Evolutionary conservation across 2,113 vertebrate genomes (phyloP), one percentile per base, ranked within the genome.

Genomic region (Pampusana beccarii): DNA sequence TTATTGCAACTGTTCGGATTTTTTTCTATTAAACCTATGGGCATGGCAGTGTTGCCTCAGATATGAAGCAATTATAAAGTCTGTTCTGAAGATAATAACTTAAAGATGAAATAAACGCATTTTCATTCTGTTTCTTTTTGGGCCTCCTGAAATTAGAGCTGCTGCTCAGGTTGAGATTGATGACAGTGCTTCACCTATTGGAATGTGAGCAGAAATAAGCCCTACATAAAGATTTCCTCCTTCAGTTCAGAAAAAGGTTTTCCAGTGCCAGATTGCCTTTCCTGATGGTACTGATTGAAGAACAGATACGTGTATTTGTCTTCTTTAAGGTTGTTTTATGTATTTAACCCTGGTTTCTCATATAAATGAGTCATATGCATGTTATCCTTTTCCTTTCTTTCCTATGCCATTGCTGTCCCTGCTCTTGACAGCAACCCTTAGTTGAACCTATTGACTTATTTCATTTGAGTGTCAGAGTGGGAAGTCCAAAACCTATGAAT

Each of bases 321-420:
- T 82, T 44, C 51, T 71, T 23, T 26, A 36, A 80, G n/a, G 13
- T 16, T 77, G 6, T 53, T 87, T 34, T 28, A 26, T 66, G 11
- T 73, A 8, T 77, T 86, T 70, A 40, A 38, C 25, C 8, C 48
- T 78, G 5, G 2, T 84, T 88, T 74, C 61, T 74, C 1, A 0
- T 60, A 25, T 64, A 60, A 87, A 51, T 33, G 5, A 6, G 10
- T 79, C 26, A 26, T 57, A 6, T 57, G 21, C 16, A 12, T 2
- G 2, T 51, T 31, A 61, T 36, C 20, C 13, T 31, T 80, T 64
- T 73, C 24, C 42, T 62, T 60, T n/a, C n/a, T 70, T 91, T 80
- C 64, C 48, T 19, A 5, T 36, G 21, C 1, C 14, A 4, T 6
- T 0, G 2, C 36, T 67, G 6, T 31, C 15, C 8, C 18, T 57